These are phyloP conservation scores for Hydropsyche tenuis DNA, from an alignment of 1,140 invertebrate species.

Conservation along the genomic window DNA sequence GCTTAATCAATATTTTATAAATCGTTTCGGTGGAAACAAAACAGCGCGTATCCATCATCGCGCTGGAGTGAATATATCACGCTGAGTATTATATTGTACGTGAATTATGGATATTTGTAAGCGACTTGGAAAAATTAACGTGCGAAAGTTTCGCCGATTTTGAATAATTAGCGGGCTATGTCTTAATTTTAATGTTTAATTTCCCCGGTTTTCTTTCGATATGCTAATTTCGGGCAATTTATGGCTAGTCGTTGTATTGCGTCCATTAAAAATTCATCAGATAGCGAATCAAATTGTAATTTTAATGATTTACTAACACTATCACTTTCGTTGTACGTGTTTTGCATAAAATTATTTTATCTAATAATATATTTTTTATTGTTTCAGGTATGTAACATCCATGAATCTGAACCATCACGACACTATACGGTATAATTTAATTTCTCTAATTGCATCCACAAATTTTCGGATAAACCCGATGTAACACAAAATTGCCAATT, in stretches of 20 bases:
- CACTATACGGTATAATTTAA: too few relatives aligned
- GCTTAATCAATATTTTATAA: too few relatives aligned
- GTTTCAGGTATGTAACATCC: not conserved
- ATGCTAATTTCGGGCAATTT: constrained; percentile 6
- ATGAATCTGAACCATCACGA: not conserved
- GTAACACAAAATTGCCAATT: too few relatives aligned
- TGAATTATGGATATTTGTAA: not conserved
- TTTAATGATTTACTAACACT: too few relatives aligned
- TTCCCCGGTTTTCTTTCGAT: not conserved
- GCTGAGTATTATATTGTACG: not conserved
- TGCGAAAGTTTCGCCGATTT: not conserved
- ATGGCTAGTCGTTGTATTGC: not conserved
- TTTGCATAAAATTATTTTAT: not conserved
- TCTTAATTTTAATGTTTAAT: constrained; percentile 8
- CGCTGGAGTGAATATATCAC: too few relatives aligned
- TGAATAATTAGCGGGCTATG: not conserved
- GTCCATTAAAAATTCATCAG: not conserved
- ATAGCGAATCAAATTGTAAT: not conserved
- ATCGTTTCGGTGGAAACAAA: too few relatives aligned
- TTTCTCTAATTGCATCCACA: not conserved
- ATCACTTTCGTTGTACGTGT: too few relatives aligned
- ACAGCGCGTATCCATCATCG: too few relatives aligned
- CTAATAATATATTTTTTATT: not conserved
- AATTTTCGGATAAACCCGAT: not conserved
- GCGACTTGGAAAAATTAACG: not conserved